Percentiles rank a stretch among this genome's conserved stretches.
phyloP scores from a whole-genome alignment of 2,888 invertebrate genomes.

The Drosophila paracracens region DNA sequence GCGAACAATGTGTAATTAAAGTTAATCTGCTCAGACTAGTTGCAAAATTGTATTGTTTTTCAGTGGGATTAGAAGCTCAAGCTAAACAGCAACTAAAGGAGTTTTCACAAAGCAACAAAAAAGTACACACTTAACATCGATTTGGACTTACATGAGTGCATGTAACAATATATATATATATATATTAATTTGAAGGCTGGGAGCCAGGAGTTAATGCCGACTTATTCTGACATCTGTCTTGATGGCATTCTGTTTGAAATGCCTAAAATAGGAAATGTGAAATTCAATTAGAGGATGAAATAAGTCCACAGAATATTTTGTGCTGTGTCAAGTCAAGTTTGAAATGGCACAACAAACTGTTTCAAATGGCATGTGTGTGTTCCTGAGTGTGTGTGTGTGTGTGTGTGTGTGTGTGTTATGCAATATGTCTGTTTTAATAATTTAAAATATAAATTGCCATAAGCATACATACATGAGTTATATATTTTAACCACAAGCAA shows the following conservation, averaged over 20 bases:
- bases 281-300: slow-evolving; percentile 64
- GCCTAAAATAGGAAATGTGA: slow-evolving; percentile 46
- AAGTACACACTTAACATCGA: not conserved
- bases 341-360: slow-evolving; percentile 36
- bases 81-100: not conserved
- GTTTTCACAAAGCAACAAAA: not conserved
- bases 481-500: slow-evolving; percentile 77
- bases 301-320: slow-evolving; percentile 38
- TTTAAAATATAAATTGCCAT: slow-evolving; percentile 79
- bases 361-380: not conserved
- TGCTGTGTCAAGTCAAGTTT: slow-evolving; percentile 56
- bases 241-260: slow-evolving; percentile 56
- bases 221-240: slow-evolving; percentile 41
- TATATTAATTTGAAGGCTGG: slow-evolving; percentile 3
- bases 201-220: slow-evolving; percentile 34
- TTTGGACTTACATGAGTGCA: not conserved
- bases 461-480: slow-evolving; percentile 67
- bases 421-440: slow-evolving; percentile 77
- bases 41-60: not conserved
- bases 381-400: not conserved
- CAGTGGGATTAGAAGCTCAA: not conserved
- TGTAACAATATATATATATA: not conserved
- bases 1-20: not conserved
- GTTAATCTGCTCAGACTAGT: not conserved
- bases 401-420: slow-evolving; percentile 31